phyloP scores from a whole-genome alignment of 2,797 vertebrate species.

The Columba guinea region DNA sequence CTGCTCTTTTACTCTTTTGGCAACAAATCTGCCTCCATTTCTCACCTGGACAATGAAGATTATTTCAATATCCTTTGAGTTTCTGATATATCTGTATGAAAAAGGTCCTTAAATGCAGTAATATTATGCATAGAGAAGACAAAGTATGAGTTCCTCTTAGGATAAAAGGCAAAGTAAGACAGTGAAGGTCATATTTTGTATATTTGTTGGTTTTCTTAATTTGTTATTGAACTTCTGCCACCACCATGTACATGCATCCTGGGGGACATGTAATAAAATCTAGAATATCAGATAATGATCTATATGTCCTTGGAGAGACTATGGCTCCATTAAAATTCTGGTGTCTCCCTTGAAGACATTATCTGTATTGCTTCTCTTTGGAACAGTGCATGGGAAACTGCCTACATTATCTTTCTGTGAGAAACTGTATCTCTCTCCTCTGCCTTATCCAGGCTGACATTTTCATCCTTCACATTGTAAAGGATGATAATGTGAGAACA shows the following conservation, averaged over 20 bases:
- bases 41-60: neutral
- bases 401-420: neutral
- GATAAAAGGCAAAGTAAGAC: neutral
- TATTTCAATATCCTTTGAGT: neutral
- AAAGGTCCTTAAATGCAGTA: neutral
- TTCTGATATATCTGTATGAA: neutral
- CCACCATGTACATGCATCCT: neutral
- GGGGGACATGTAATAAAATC: neutral
- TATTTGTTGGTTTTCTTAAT: neutral
- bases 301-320: neutral
- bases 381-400: neutral
- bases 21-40: neutral
- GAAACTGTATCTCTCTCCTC: neutral
- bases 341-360: neutral
- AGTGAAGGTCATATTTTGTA: neutral
- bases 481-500: neutral
- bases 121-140: neutral
- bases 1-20: neutral
- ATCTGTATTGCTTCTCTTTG: neutral
- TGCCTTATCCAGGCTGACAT: neutral
- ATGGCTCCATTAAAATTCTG: neutral
- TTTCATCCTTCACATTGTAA: neutral
- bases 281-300: neutral
- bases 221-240: neutral
- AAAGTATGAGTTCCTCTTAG: neutral